phyloP scores from a whole-genome alignment of 1,140 invertebrate genomes.

The Drosophila sp. region DNA sequence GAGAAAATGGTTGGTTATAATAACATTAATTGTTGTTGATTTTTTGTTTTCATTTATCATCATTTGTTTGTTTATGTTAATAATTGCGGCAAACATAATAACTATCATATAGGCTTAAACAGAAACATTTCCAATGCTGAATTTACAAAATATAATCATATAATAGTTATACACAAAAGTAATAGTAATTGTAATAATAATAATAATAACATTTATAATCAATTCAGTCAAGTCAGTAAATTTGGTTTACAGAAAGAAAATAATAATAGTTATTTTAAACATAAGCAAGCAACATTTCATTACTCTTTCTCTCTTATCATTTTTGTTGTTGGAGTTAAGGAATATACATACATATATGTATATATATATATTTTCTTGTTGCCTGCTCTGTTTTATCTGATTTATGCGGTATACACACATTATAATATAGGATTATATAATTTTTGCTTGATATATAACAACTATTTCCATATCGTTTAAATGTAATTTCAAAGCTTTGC shows the following conservation, averaged over 20 bases:
- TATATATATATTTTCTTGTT: slow-evolving; percentile 37
- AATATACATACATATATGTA: slow-evolving; percentile 46
- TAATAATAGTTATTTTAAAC: slow-evolving; percentile 41
- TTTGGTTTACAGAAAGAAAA: slow-evolving; percentile 78
- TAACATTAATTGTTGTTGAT: neutral
- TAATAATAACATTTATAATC: slow-evolving; percentile 78
- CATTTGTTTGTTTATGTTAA: slow-evolving; percentile 9
- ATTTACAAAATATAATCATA: slow-evolving; percentile 72
- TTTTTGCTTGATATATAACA: slow-evolving; percentile 49
- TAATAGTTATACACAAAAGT: slow-evolving; percentile 67
- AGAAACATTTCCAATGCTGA: slow-evolving; percentile 53
- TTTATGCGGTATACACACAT: slow-evolving; percentile 1
- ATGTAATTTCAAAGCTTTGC: slow-evolving; percentile 74
- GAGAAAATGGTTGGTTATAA: slow-evolving; percentile 39
- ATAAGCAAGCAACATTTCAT: slow-evolving; percentile 40
- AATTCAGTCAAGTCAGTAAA: slow-evolving; percentile 80
- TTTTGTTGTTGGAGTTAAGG: slow-evolving; percentile 48
- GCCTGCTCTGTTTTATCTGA: slow-evolving; percentile 6
- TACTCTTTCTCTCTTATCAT: slow-evolving; percentile 32
- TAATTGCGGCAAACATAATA: slow-evolving; percentile 14
- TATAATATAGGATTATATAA: slow-evolving; percentile 10
- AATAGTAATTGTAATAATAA: slow-evolving; percentile 50
- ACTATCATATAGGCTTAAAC: slow-evolving; percentile 9
- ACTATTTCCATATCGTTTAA: slow-evolving; percentile 53
- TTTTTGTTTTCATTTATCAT: neutral